Base-by-base conservation (phyloP, 2,888 invertebrate species). In the Micoletzkya japonica region DNA sequence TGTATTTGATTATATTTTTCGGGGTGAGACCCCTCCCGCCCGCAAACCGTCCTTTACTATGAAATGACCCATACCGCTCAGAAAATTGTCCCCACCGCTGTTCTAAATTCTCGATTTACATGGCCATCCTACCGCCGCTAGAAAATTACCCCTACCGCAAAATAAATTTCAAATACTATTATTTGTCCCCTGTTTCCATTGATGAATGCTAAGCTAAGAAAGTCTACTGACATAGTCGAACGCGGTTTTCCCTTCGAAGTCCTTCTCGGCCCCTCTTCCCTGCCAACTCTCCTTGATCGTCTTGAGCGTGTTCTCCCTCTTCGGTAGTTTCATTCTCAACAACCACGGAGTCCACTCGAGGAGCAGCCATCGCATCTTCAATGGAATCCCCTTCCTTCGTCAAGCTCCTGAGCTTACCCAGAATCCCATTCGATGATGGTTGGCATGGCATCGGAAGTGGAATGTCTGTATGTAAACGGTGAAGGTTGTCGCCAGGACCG, bases 381-480 rank as follows among this genome's bases (percentile, higher is more conserved):
- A 60, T 60, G 56, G 26, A 54, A 54, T 24, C 56, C 56, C 7
- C n/a, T 24, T 26, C 7, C 7, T 10, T 24, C 10, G 24, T 26
- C 56, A 52, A 52, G n/a, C n/a, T n/a, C n/a, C n/a, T n/a, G n/a
- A n/a, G n/a, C 74, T 68, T 30, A 82, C 81, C 82, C 82, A 82
- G 70, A 82, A 81, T 32, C 77, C 78, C 82, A 82, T 82, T 58
- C 81, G 50, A 30, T 76, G 72, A 20, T 74, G 74, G 36, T 74
- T 76, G 28, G 77, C 75, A 50, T 81, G 77, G 73, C 75, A 77
- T 24, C 81, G 58, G 56, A 82, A 82, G 69, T 82, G 82, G 54
- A 80, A 78, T 57, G 76, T 74, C 58, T 82, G 81, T 10, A 82
- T 81, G 56, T 82, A 82, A 32, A 82, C 82, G 0, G 82, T 82